phyloP scores from a whole-genome alignment of 2,113 vertebrate genomes.

The Pholis gunnellus region DNA sequence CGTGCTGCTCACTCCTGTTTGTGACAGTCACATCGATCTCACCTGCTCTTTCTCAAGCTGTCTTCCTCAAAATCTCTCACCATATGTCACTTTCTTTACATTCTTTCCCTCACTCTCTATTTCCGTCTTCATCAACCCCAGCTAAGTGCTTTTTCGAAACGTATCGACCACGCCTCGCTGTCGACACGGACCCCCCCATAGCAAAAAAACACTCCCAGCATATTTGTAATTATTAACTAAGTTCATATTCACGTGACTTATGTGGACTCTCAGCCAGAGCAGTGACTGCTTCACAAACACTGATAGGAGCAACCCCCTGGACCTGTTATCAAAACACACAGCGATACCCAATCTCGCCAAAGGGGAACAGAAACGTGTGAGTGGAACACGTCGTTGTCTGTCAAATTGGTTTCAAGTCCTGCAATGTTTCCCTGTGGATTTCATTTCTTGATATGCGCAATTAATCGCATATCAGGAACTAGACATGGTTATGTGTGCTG shows the following conservation, averaged over 20 bases:
- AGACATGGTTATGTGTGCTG: neutral
- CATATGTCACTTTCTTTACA: neutral
- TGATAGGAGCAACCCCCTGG: neutral
- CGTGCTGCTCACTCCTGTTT: constrained; percentile 35
- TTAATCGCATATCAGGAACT: constrained; percentile 24
- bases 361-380: neutral
- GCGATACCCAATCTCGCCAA: neutral
- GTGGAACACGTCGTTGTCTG: neutral
- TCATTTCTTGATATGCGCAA: constrained; percentile 18
- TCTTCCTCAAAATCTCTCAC: neutral
- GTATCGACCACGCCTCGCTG: constrained; percentile 53
- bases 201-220: constrained; percentile 24
- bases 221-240: constrained; percentile 57
- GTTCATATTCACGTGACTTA: constrained; percentile 18
- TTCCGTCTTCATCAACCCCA: neutral
- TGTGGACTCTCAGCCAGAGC: constrained; percentile 8
- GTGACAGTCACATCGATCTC: constrained; percentile 42
- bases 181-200: constrained; percentile 24
- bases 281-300: constrained; percentile 38
- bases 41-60: constrained; percentile 48
- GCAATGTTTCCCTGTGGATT: constrained; percentile 4
- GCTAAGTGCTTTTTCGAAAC: constrained; percentile 3
- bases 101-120: neutral
- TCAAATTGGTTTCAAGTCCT: too few relatives aligned
- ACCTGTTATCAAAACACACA: constrained; percentile 19